phyloP scores from a whole-genome alignment of 2,113 vertebrate species.

The Ahaetulla prasina region DNA sequence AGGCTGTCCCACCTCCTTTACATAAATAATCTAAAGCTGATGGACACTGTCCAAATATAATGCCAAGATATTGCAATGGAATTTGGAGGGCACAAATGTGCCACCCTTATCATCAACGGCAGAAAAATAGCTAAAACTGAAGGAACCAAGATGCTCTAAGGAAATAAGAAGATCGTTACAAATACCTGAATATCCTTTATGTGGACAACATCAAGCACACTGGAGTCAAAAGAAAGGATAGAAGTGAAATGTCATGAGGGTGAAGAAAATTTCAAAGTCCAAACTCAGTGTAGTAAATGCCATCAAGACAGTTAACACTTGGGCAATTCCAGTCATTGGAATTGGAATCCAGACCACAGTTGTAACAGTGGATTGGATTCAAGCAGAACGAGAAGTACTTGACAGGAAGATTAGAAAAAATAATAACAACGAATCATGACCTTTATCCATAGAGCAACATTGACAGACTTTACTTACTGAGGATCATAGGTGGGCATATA shows the following conservation, averaged over 20 bases:
- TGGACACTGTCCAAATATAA: too few relatives aligned
- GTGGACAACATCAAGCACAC: not conserved
- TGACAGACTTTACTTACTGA: not conserved
- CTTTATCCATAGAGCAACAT: not conserved
- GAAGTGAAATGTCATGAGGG: not conserved
- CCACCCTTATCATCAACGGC: too few relatives aligned
- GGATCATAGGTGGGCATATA: not conserved
- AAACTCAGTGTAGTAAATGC: not conserved
- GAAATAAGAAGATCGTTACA: not conserved
- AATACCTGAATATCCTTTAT: not conserved
- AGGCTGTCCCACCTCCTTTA: too few relatives aligned
- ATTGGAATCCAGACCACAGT: not conserved
- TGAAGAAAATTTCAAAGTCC: not conserved
- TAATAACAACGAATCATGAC: not conserved
- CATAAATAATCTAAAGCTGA: too few relatives aligned
- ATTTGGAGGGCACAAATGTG: too few relatives aligned
- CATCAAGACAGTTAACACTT: not conserved
- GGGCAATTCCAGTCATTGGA: not conserved
- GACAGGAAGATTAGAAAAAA: not conserved
- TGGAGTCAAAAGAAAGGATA: not conserved
- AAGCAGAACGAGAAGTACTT: not conserved
- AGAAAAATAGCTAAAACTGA: not conserved
- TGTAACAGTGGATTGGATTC: not conserved
- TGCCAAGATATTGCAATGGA: too few relatives aligned
- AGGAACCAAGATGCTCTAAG: not conserved